Evolutionary conservation across 2,113 vertebrate species (phyloP), one percentile per base, ranked within the genome.

Genomic region (Agapornis roseicollis): DNA sequence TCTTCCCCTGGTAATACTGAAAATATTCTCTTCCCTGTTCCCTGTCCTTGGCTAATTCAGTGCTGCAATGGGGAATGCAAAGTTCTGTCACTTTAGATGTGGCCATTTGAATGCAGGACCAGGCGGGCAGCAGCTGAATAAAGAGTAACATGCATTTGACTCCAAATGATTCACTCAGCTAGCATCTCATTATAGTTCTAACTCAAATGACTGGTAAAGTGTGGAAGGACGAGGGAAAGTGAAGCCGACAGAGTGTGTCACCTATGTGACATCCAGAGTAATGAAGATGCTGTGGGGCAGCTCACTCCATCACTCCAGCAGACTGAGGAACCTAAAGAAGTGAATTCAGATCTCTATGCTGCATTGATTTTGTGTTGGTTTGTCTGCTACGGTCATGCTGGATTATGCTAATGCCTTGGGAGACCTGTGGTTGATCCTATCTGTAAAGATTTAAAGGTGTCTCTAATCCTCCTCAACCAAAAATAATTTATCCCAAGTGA

Each of bases 31-130:
- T 49, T 74, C 46, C 24, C 47, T 44, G 13, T 41, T 81, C 53
- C 60, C 10, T 66, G 2, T 63, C 28, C 39, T n/a, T 50, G 81
- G 81, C 76, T 96, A 85, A 78, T 84, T 81, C 70, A 39, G 73
- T 33, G 61, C 80, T 84, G 65, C 52, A 64, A 64, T 18, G 52
- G 52, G 69, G 60, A 94, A 89, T 78, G 69, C 69, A n/a, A 76
- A 68, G 80, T 88, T 96, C 85, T 94, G 56, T 80, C 88, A 49
- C 85, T 91, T 84, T n/a, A 87, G 85, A 84, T 90, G 31, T 87
- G 88, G 61, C 83, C 80, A 81, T 97, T 50, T 90, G 83, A 87
- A 95, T 93, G 93, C 90, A 90, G 9, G 83, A 42, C 76, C 85
- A 81, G 90, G 77, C 39, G 0, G 58, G 82, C 88, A 87, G 92